These are phyloP conservation scores for Paramuricea clavata DNA, from an alignment of 92 coral and sea anemone species.

Conservation along the genomic window DNA sequence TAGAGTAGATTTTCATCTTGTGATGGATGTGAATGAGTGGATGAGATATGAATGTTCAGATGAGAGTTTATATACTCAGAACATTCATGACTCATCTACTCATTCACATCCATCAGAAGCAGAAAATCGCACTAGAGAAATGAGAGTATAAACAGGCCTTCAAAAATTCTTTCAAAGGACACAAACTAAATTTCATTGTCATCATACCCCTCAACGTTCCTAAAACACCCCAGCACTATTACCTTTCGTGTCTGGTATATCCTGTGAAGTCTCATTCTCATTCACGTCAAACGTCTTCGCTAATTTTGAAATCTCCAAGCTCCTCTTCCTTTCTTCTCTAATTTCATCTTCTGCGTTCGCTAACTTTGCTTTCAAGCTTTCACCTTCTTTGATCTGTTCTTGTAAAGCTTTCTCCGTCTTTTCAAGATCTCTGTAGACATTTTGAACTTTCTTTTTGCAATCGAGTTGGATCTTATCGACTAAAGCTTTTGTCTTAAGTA, in stretches of 20 bases:
- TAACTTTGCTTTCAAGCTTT: slow-evolving; percentile 9
- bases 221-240: too few species aligned
- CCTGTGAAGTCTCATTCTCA: neutral
- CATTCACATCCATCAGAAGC: too few species aligned
- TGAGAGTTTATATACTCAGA: too few species aligned
- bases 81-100: too few species aligned
- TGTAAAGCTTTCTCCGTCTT: neutral
- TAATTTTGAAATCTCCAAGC: slow-evolving; percentile 9
- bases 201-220: too few species aligned
- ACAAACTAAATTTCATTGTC: neutral
- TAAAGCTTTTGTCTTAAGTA: neutral
- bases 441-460: slow-evolving; percentile 10
- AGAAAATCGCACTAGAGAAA: too few species aligned
- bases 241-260: neutral
- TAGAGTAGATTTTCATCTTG: too few species aligned
- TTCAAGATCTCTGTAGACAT: neutral
- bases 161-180: too few species aligned
- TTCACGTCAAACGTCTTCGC: slow-evolving; percentile 13
- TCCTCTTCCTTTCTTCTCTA: neutral
- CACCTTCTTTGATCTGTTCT: neutral
- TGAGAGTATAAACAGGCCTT: too few species aligned
- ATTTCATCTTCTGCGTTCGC: slow-evolving; percentile 1
- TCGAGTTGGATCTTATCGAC: slow-evolving; percentile 23
- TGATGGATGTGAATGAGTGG: too few species aligned
- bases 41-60: too few species aligned